A percentile compares a stretch with the other conserved stretches of the same genome.
These are phyloP conservation scores for Quadroppia sp. DNA, from an alignment of 2,888 invertebrate genomes.

Conservation along the genomic window DNA sequence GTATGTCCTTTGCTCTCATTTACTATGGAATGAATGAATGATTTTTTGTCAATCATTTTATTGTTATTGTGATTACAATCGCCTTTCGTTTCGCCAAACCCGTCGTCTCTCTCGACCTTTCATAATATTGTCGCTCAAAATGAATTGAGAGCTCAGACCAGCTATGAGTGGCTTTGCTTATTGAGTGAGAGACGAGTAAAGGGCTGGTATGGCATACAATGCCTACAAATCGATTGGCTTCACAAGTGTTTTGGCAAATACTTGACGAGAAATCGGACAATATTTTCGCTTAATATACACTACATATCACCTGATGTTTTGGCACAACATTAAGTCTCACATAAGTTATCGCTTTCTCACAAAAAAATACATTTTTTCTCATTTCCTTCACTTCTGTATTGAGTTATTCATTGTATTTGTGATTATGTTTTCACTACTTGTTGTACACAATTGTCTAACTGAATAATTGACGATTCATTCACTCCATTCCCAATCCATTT, in stretches of 20 bases:
- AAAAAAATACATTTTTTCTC: neutral
- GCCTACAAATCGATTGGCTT: slow-evolving; percentile 31
- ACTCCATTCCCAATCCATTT: neutral
- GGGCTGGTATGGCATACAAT: neutral
- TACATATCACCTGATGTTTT: neutral
- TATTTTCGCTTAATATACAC: slow-evolving; percentile 16
- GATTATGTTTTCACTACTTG: neutral
- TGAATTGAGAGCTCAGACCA: slow-evolving; percentile 3
- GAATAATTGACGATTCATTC: slow-evolving; percentile 23
- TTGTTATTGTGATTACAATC: slow-evolving; percentile 25
- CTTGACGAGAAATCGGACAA: slow-evolving; percentile 27
- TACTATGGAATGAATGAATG: neutral
- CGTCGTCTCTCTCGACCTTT: neutral
- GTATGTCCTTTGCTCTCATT: neutral
- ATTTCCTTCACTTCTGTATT: neutral
- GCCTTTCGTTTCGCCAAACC: neutral
- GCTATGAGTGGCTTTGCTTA: neutral
- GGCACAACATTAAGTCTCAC: neutral
- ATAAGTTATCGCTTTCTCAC: neutral
- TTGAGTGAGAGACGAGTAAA: slow-evolving; percentile 10
- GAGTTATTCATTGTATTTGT: neutral
- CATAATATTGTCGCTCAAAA: slow-evolving; percentile 31
- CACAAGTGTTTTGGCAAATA: slow-evolving; percentile 25
- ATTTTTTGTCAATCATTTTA: slow-evolving; percentile 25
- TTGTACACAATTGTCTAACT: neutral